Conservation (phyloP, 2,113 vertebrate species). For the Muntiacus reevesi region DNA sequence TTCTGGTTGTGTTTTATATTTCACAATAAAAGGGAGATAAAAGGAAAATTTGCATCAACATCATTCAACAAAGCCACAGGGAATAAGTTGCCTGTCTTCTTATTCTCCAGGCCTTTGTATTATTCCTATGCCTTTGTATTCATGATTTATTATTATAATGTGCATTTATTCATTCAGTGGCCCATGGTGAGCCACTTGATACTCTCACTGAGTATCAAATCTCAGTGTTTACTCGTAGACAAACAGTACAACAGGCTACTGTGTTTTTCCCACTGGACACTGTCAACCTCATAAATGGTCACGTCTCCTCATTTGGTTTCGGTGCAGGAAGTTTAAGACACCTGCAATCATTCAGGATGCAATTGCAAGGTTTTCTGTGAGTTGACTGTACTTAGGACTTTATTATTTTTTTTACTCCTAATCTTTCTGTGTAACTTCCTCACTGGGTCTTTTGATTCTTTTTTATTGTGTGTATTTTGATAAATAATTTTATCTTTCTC, state of each 20-base stretch:
- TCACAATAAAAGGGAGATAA: background rate
- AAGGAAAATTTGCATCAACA: background rate
- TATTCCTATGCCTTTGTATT: background rate
- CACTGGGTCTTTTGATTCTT: background rate
- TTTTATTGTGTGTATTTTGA: background rate
- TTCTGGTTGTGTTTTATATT: background rate
- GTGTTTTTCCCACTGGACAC: background rate
- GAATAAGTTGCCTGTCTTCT: no score
- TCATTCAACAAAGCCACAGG: background rate
- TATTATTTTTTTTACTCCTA: background rate
- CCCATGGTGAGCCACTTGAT: background rate
- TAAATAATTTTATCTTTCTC: background rate
- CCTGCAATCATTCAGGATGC: background rate
- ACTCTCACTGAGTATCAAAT: background rate
- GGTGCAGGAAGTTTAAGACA: accelerated
- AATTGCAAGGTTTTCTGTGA: background rate
- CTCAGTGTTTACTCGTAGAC: background rate
- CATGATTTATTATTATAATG: background rate
- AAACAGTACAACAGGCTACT: accelerated
- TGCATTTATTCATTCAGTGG: background rate
- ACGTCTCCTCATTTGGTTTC: accelerated
- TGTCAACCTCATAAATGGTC: background rate
- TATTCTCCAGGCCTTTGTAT: background rate
- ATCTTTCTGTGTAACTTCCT: background rate
- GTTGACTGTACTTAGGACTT: background rate